A percentile compares a stretch with the other conserved stretches of the same genome.
Evolutionary conservation across 1,140 invertebrate genomes (phyloP).

Genomic region (Procambarus clarkii): DNA sequence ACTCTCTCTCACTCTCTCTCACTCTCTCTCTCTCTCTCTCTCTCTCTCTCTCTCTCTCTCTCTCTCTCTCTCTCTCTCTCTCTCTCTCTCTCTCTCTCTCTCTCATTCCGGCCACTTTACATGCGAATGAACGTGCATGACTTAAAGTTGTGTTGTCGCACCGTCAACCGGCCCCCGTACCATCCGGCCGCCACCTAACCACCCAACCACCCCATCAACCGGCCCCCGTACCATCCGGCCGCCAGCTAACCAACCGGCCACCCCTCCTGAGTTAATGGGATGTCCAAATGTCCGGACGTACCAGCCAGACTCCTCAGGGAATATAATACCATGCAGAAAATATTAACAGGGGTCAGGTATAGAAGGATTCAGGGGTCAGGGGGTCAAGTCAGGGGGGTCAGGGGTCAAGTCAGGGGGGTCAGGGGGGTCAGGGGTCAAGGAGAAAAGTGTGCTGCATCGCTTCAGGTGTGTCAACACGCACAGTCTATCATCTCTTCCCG

Average conservation of each 20-base stretch:
- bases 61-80: background rate
- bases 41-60: background rate
- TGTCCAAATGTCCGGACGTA: no score
- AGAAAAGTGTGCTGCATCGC: no score
- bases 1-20: background rate
- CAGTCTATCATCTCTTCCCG: no score
- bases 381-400: background rate
- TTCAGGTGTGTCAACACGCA: no score
- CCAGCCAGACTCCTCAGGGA: no score
- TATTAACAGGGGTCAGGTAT: background rate
- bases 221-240: background rate
- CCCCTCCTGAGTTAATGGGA: no score
- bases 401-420: background rate
- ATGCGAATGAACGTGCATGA: background rate
- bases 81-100: constrained; percentile 18
- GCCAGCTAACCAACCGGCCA: background rate
- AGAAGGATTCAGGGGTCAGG: background rate
- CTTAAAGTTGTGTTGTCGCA: background rate
- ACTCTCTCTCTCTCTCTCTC: constrained; percentile 18
- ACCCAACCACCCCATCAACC: background rate
- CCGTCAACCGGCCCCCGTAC: background rate
- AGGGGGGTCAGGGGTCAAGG: no score
- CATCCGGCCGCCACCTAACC: background rate
- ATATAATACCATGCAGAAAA: no score
- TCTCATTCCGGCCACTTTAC: background rate